These are phyloP conservation scores for Copidosoma floridanum DNA, from an alignment of 1,140 invertebrate species.

Conservation along the genomic window DNA sequence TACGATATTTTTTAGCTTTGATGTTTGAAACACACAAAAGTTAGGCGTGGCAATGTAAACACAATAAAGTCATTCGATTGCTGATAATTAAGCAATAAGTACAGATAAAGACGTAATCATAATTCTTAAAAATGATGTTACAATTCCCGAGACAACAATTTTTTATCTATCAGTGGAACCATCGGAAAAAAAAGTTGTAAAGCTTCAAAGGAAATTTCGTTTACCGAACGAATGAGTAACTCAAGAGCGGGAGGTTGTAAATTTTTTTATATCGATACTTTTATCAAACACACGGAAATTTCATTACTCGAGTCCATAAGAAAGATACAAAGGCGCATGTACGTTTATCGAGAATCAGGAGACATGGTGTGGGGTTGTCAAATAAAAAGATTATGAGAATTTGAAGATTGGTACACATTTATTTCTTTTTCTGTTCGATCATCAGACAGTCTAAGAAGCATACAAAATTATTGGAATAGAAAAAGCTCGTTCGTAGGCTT, in stretches of 20 bases:
- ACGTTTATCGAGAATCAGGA: too few relatives aligned
- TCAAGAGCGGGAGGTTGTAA: neutral
- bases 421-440: slow-evolving; percentile 54
- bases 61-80: too few relatives aligned
- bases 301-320: neutral
- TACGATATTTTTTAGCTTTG: too few relatives aligned
- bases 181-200: neutral
- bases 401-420: slow-evolving; percentile 57
- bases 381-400: slow-evolving; percentile 33
- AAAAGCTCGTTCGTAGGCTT: slow-evolving; percentile 39
- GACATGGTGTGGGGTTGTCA: slow-evolving; percentile 1
- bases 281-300: neutral
- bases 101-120: too few relatives aligned
- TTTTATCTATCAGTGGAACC: neutral
- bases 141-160: neutral
- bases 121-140: too few relatives aligned
- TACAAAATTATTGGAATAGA: slow-evolving; percentile 53
- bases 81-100: too few relatives aligned
- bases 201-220: neutral
- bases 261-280: neutral
- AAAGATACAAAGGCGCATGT: neutral
- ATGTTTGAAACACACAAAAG: too few relatives aligned
- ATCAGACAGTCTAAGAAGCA: slow-evolving; percentile 55
- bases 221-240: neutral
- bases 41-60: too few relatives aligned